phyloP scores from a whole-genome alignment of 2,888 invertebrate genomes.

The Hoplodrina ambigua region DNA sequence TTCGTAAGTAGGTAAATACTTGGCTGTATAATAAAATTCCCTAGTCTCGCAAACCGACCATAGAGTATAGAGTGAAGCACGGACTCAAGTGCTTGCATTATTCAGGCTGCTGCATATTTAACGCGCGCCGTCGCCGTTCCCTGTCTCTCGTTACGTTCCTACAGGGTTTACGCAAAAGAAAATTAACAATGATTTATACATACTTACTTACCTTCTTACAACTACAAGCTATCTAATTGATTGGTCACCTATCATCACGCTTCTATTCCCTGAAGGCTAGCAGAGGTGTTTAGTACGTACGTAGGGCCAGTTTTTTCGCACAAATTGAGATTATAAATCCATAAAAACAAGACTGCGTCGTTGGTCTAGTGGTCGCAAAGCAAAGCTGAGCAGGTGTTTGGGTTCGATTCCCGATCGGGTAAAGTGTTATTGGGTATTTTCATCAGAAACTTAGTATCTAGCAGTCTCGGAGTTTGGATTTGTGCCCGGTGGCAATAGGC shows the following conservation, averaged over 20 bases:
- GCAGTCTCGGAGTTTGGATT: too few species aligned
- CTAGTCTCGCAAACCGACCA: conserved; percentile 51
- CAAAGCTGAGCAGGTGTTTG: too few species aligned
- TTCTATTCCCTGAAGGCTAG: background rate
- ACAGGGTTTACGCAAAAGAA: conserved; percentile 37
- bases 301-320: too few species aligned
- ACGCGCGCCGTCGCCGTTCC: conserved; percentile 61
- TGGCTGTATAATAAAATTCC: conserved; percentile 61
- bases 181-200: conserved; percentile 38
- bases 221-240: conserved; percentile 4
- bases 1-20: conserved; percentile 52
- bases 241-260: background rate
- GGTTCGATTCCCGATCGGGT: too few species aligned
- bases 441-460: too few species aligned
- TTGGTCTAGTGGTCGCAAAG: too few species aligned
- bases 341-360: too few species aligned
- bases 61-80: conserved; percentile 46
- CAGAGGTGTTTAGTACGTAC: background rate
- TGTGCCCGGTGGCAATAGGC: too few species aligned
- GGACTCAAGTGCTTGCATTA: conserved; percentile 72
- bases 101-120: conserved; percentile 78
- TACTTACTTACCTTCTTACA: background rate
- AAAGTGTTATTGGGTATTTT: too few species aligned
- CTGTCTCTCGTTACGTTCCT: conserved; percentile 46
- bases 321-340: too few species aligned